Evolutionary conservation across 2,113 vertebrate species (phyloP).

Genomic region (Mixornis gularis): DNA sequence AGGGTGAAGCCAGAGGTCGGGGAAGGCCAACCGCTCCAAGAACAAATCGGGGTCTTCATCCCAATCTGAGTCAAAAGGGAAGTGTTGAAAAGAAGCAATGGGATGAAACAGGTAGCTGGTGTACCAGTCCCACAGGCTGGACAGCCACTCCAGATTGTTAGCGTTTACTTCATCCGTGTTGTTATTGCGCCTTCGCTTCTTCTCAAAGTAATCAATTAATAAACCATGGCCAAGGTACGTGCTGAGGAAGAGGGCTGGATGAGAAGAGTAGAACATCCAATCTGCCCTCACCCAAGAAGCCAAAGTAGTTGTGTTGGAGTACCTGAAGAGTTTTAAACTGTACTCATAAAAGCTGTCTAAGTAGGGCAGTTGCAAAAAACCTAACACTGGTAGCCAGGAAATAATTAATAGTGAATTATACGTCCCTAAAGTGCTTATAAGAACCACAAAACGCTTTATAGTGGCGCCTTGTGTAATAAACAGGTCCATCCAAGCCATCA

Average conservation of each 20-base stretch:
- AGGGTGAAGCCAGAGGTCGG: constrained; percentile 94
- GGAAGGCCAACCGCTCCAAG: constrained; percentile 89
- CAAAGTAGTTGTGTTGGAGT: constrained; percentile 90
- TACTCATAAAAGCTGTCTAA: constrained; percentile 92
- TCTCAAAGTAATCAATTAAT: constrained; percentile 95
- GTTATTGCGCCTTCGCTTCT: constrained; percentile 84
- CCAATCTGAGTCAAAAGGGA: constrained; percentile 90
- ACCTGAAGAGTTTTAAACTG: constrained; percentile 91
- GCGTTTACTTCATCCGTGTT: constrained; percentile 83
- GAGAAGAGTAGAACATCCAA: constrained; percentile 97
- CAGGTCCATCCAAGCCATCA: constrained; percentile 98
- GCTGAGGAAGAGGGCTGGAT: constrained; percentile 93
- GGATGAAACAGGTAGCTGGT: constrained; percentile 93
- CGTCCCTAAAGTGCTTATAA: constrained; percentile 96
- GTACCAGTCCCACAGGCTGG: constrained; percentile 98
- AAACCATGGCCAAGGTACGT: constrained; percentile 93
- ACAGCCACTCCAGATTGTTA: constrained; percentile 95
- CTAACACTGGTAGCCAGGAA: constrained; percentile 96
- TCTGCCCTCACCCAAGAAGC: constrained; percentile 92
- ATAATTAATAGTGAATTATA: constrained; percentile 95
- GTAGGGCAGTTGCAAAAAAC: constrained; percentile 92
- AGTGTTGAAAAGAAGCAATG: constrained; percentile 88
- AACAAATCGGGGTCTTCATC: constrained; percentile 90
- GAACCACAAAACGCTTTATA: constrained; percentile 94
- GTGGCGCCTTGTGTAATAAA: constrained; percentile 97